These are phyloP conservation scores for mouse (Mus musculus) DNA, from an alignment of 2,113 vertebrate species.

Conservation along the genomic window DNA sequence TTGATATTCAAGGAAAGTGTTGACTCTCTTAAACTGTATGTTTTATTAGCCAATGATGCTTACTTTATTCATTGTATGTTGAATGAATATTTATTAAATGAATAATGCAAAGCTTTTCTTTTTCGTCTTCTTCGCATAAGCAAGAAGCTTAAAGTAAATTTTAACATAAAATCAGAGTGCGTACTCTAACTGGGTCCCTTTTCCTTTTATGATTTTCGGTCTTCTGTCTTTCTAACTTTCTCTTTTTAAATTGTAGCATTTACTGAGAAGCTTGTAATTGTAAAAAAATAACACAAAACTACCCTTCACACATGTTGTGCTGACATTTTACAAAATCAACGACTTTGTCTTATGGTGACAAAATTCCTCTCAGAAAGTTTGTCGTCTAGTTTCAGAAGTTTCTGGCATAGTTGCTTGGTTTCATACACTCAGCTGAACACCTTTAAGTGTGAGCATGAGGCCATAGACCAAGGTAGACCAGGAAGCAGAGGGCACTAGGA, in stretches of 20 bases:
- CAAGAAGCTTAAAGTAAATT: constrained; percentile 36
- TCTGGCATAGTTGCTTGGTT: background rate
- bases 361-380: background rate
- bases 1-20: constrained; percentile 27
- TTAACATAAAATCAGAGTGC: background rate
- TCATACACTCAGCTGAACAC: background rate
- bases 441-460: no score
- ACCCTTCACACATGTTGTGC: background rate
- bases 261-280: background rate
- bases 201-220: background rate
- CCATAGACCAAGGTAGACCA: background rate
- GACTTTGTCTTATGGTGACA: background rate
- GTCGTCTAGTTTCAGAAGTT: background rate
- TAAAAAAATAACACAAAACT: constrained; percentile 17
- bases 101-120: constrained; percentile 18
- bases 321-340: background rate
- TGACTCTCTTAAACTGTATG: constrained; percentile 1
- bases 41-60: constrained; percentile 41
- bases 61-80: constrained; percentile 16
- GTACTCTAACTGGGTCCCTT: background rate
- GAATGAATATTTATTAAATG: background rate
- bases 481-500: background rate
- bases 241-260: background rate
- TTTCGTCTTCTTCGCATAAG: background rate
- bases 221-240: background rate